Evolutionary conservation across 2,888 invertebrate species (phyloP).

Genomic region (Limnephilus rhombicus): DNA sequence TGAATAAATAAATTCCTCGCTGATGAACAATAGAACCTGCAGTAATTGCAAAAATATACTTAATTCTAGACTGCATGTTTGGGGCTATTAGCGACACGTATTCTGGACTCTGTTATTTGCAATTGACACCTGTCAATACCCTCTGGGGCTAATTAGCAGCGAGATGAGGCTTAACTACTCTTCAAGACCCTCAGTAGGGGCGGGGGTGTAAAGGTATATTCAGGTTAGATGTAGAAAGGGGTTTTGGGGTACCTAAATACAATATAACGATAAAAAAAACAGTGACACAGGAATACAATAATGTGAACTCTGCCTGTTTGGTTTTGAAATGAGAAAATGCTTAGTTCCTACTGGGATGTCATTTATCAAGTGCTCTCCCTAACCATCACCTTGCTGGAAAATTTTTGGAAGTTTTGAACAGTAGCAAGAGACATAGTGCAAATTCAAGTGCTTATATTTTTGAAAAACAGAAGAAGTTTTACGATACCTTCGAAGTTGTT

Average conservation of each 20-base stretch:
- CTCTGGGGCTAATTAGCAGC: background rate
- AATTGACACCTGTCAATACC: constrained; percentile 20
- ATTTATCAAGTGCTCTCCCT: no score
- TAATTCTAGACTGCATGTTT: background rate
- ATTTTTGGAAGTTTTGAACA: no score
- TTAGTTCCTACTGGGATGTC: no score
- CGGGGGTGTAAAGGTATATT: background rate
- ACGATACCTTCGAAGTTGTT: no score
- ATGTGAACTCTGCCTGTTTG: no score
- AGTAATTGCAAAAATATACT: background rate
- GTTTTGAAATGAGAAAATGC: no score
- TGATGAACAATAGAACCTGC: background rate
- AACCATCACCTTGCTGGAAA: no score
- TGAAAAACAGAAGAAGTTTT: no score
- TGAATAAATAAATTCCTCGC: background rate
- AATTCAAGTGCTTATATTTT: no score
- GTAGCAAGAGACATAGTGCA: no score
- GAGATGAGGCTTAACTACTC: background rate
- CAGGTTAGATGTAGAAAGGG: background rate
- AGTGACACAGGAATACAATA: background rate
- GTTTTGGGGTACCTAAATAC: background rate
- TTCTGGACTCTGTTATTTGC: background rate
- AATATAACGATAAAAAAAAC: background rate
- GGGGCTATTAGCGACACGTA: background rate
- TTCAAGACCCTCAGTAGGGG: background rate